Evolutionary conservation across 2,888 invertebrate genomes (phyloP).

Genomic region (Diploptera punctata): DNA sequence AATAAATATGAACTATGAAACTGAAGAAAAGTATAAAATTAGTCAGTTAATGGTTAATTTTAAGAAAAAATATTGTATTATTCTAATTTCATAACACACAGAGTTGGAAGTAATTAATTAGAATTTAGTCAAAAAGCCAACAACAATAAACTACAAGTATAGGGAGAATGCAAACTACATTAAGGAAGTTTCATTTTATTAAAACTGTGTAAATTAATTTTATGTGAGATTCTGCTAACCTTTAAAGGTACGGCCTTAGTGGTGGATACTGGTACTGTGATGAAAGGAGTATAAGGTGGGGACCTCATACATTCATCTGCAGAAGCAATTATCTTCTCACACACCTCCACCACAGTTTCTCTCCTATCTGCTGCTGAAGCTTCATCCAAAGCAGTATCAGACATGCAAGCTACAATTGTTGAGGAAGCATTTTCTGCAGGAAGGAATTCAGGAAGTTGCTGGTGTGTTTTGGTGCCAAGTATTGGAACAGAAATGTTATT

Average conservation of each 20-base stretch:
- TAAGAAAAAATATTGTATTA: too few species aligned
- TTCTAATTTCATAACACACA: too few species aligned
- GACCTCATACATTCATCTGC: constrained; percentile 44
- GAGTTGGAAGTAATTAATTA: too few species aligned
- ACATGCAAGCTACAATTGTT: neutral
- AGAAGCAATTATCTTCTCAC: constrained; percentile 52
- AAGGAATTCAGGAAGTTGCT: neutral
- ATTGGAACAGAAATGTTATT: neutral
- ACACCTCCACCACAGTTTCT: constrained; percentile 52
- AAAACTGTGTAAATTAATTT: neutral
- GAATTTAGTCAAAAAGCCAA: too few species aligned
- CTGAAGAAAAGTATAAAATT: too few species aligned
- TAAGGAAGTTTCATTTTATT: too few species aligned
- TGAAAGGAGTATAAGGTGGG: constrained; percentile 50
- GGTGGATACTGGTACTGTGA: constrained; percentile 48
- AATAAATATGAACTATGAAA: too few species aligned
- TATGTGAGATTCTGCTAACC: constrained; percentile 15
- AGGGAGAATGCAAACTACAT: too few species aligned
- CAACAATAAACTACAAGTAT: too few species aligned
- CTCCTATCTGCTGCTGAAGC: constrained; percentile 45
- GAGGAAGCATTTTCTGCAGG: neutral
- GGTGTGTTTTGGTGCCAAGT: neutral
- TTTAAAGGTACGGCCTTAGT: constrained; percentile 2
- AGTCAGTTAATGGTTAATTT: too few species aligned
- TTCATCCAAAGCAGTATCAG: neutral